These are phyloP conservation scores for Branchinecta sandiegonensis DNA, from an alignment of 2,888 invertebrate species.

Conservation along the genomic window DNA sequence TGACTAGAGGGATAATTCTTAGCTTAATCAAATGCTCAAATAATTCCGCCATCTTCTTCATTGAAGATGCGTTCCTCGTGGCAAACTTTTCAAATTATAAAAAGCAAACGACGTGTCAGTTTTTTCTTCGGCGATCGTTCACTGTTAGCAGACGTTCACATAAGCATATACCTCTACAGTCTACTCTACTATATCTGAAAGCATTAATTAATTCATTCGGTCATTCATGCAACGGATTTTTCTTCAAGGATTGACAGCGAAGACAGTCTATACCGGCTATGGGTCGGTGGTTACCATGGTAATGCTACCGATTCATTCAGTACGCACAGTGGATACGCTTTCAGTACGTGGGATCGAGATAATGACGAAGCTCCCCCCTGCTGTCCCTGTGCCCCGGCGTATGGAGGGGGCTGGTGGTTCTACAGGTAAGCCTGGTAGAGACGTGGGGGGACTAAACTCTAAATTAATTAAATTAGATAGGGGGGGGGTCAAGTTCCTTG, in stretches of 20 bases:
- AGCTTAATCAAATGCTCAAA: too few species aligned
- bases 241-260: slow-evolving; percentile 29
- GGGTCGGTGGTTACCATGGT: slow-evolving; percentile 40
- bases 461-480: too few species aligned
- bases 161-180: too few species aligned
- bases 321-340: slow-evolving; percentile 39
- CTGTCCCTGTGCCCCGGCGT: slow-evolving; percentile 42
- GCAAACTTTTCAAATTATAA: too few species aligned
- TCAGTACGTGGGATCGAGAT: slow-evolving; percentile 39
- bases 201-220: background rate
- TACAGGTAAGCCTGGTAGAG: slow-evolving; percentile 35
- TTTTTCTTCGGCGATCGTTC: too few species aligned
- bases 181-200: background rate
- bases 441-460: too few species aligned
- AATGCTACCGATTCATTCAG: slow-evolving; percentile 42
- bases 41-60: too few species aligned
- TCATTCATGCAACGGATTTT: background rate
- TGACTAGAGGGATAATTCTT: too few species aligned
- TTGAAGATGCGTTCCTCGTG: too few species aligned
- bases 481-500: too few species aligned
- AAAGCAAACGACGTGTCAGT: too few species aligned
- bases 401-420: slow-evolving; percentile 48
- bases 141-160: too few species aligned
- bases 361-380: slow-evolving; percentile 41
- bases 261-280: slow-evolving; percentile 29